Base-by-base conservation (phyloP, 1,140 invertebrate species). In the Eueides isabella region DNA sequence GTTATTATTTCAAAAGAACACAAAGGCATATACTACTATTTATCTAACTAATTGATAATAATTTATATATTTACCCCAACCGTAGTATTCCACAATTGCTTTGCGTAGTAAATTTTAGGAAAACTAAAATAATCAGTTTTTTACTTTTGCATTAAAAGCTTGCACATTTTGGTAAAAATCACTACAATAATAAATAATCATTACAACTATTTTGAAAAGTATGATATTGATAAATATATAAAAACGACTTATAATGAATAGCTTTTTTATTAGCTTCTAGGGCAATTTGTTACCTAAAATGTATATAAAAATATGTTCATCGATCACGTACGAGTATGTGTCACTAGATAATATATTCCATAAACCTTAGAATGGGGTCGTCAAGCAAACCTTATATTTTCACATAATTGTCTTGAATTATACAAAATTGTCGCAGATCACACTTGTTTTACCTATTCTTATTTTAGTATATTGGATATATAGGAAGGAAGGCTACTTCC, bases 361-460 rank as follows among this genome's bases (percentile, higher is more conserved):
- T 55, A 55, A 55, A 23, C 23, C 23, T 55, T 12, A 26, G 48
- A 6, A n/a, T 26, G 12, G 48, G 9, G 19, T 55, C 48, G 11
- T 55, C 23, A 26, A 55, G 19, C 23, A 55, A 55, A 23, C 6
- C 0, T 26, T 26, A 55, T 55, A 55, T 55, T 55, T 55, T 55
- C 19, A 26, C 23, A 55, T 9, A 55, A 26, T 26, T 55, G 48
- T 55, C 23, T 48, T 5, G 11, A 26, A 55, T 55, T 9, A 55
- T 14, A 55, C 12, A 26, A 26, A 9, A 55, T 55, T 55, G 48
- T 55, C 19, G 2, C 2, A n/a, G 48, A 23, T 55, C 23, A 23
- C 48, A 55, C 19, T 55, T 55, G 12, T 55, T 55, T 55, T 55
- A 48, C 41, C 5, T 23, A 48, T 48, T 48, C 41, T 48, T 23